Evolutionary conservation across 2,797 vertebrate genomes (phyloP), one percentile per base, ranked within the genome.

Genomic region (Parauchenoglanis punctatus): DNA sequence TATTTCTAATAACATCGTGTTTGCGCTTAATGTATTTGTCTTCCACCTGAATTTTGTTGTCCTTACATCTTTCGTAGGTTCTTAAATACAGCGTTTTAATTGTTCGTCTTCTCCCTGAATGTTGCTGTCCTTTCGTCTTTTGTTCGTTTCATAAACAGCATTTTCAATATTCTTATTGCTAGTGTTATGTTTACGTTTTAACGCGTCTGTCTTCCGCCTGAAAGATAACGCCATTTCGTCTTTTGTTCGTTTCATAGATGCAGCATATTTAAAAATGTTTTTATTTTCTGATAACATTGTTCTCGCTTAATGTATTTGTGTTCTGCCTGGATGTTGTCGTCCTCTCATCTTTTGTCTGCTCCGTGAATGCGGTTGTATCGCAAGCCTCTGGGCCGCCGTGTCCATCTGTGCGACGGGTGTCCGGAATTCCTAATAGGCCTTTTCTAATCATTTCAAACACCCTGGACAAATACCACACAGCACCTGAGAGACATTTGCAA

Each of bases 381-480:
- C 15, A 20, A 3, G 12, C 81, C 81, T 67, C 44, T 44, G 59
- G 81, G 81, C 8, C 81, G 3, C 81, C 40, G 44, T 31, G 61
- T 65, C 81, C 81, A 82, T 82, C 81, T 82, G 81, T 67, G 59
- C 59, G 44, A 52, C 25, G 15, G 81, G 17, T 65, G 81, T 65
- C 40, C 25, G 40, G 81, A 82, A 82, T 82, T 82, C 81, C 81
- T 67, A 82, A 65, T 82, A 65, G 59, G 25, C 81, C 25, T 12
- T 67, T 82, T 82, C 61, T 31, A 67, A 82, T 82, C 81, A 65
- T 65, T 82, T 67, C 81, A 49, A 67, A 82, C 61, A 67, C 81
- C 17, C 59, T 17, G 81, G 61, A 52, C 81, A 82, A 82, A 82
- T 65, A 65, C 61, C 81, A 82, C 44, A 49, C 25, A 11, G 61